Base-by-base conservation (phyloP, 2,797 vertebrate species). In the Nyctibius grandis region DNA sequence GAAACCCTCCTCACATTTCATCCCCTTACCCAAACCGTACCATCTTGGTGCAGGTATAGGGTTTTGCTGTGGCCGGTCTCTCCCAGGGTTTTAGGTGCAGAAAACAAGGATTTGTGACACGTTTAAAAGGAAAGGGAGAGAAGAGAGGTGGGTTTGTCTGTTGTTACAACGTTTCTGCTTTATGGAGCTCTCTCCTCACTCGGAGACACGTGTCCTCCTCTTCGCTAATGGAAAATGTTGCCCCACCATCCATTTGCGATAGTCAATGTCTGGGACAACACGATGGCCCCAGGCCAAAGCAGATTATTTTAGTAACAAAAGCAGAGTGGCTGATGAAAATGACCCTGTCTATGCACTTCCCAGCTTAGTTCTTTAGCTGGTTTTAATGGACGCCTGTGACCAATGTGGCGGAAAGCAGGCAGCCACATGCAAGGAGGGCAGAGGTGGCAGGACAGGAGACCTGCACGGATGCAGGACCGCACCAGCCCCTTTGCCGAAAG, bases 231-330 rank as follows among this genome's bases (percentile, higher is more conserved):
- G 96, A 97, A 96, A 91, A 94, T 47, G 81, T 40, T 90, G 90
- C 76, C 89, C 61, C 2, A 2, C 65, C 26, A 6, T 63, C 90
- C 87, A 94, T 96, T 96, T 77, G 44, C 5, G 5, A 83, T 29
- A 89, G 76, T 96, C 96, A 85, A 86, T 94, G 84, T 54, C 90
- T 75, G 83, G 92, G 94, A 96, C 94, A 85, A 73, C 64, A 51
- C 0, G 2, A 86, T 31, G 13, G 95, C 97, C 94, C 57, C 47
- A 19, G 88, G 96, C 86, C 72, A 89, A 50, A 84, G 69, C 5
- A 3, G 51, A 81, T 70, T 94, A 80, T 94, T 95, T 82, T 79
- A 50, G 83, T 83, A 64, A 95, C 88, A 94, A 93, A 88, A 94
- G 86, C 61, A 56, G 87, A 91, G 60, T 3, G 54, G 40, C 48